Conservation (phyloP, 2,888 invertebrate genomes). For the Conomelus anceps region DNA sequence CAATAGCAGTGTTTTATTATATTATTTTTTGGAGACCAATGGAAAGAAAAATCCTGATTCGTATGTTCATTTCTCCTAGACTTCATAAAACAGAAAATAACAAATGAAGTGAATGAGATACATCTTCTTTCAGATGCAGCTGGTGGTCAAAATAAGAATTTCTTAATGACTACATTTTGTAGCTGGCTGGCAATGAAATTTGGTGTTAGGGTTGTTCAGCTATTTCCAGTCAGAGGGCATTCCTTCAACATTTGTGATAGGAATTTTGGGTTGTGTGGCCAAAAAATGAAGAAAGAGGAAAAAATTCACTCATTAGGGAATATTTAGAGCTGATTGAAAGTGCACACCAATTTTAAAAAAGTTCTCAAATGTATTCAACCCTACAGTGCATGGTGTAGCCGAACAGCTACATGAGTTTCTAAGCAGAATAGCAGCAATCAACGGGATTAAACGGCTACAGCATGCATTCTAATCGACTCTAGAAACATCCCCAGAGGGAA, state of each 20-base stretch:
- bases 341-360: too few species aligned
- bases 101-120: constrained; percentile 1
- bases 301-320: too few species aligned
- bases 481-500: too few species aligned
- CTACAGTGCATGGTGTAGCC: too few species aligned
- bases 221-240: constrained; percentile 17
- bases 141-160: constrained; percentile 11
- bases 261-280: constrained; percentile 14
- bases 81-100: constrained; percentile 5
- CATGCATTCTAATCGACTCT: too few species aligned
- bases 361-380: too few species aligned
- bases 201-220: constrained; percentile 9
- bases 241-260: constrained; percentile 11
- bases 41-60: constrained; percentile 15
- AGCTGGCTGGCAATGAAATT: constrained; percentile 13
- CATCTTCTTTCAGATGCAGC: constrained; percentile 9
- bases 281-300: too few species aligned
- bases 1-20: constrained; percentile 16
- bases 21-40: constrained; percentile 20
- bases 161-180: constrained; percentile 12
- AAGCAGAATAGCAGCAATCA: too few species aligned
- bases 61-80: constrained; percentile 18
- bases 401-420: too few species aligned
- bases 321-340: too few species aligned
- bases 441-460: too few species aligned